Evolutionary conservation across 1,140 invertebrate genomes (phyloP), one percentile per base, ranked within the genome.

Genomic region (Lepidurus apus): DNA sequence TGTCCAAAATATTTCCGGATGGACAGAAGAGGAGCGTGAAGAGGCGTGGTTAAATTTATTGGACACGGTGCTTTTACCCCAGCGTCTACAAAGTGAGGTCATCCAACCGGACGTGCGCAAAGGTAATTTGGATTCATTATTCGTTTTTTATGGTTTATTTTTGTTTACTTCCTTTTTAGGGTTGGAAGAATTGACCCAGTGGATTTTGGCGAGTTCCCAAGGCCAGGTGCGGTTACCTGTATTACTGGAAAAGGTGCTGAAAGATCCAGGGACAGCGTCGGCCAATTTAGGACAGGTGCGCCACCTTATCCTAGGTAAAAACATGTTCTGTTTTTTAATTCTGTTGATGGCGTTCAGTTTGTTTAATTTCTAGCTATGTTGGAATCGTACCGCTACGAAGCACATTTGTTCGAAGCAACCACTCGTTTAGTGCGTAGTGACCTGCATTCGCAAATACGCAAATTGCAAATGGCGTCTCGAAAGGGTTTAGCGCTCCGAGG

Each of bases 161-260:
- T 21, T 76, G 13, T 43, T 76, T 74, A 53, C 34, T 75, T 75
- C 13, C 77, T 78, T 76, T 77, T 10, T 73, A 78, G 83, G 82
- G 42, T 84, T 85, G 34, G 84, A 85, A 81, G 84, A 87, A 74
- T 82, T 87, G 80, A 89, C 87, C 7, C 85, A 86, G 73, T 86
- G 88, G 82, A 83, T 90, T 7, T 80, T 90, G 21, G 89, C 87
- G 79, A 87, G 86, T 80, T 89, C 89, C 88, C 89, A 89, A 85
- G 87, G 87, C 74, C 87, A 89, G 80, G 86, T 90, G 43, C 85
- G 86, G 10, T 82, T 89, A n/a, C 86, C 87, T 26, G 85, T 87
- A n/a, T 86, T 90, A 74, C 82, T 90, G 24, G 86, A 89, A 81
- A 85, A 87, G 76, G 87, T 89, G 13, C 81, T 85, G 74, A 81